Evolutionary conservation across 2,113 vertebrate species (phyloP).

Genomic region (Noctilio leporinus): DNA sequence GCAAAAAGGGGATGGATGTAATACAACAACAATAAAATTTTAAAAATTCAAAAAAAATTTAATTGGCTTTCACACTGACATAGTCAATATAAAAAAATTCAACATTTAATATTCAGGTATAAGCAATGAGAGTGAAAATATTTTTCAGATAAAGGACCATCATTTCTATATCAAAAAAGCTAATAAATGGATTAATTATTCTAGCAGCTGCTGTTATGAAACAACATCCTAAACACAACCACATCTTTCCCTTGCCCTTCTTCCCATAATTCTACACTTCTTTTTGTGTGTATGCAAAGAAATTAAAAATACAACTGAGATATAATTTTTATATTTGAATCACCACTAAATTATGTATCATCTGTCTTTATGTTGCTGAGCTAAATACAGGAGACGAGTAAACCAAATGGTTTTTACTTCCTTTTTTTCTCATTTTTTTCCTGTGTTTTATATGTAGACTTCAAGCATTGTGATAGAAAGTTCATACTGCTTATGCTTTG

Average conservation of each 20-base stretch:
- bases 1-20: too few relatives aligned
- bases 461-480: not conserved
- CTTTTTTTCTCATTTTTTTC: not conserved
- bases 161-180: not conserved
- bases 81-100: not conserved
- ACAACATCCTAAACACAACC: not conserved
- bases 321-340: not conserved
- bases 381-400: not conserved
- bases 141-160: not conserved
- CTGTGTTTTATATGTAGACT: not conserved
- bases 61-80: not conserved
- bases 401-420: not conserved
- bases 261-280: not conserved
- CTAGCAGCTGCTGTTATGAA: not conserved
- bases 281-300: not conserved
- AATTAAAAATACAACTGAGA: not conserved
- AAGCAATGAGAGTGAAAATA: not conserved
- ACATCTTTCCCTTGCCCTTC: fast-evolving
- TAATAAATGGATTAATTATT: not conserved
- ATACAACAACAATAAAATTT: too few relatives aligned
- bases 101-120: not conserved
- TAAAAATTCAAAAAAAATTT: too few relatives aligned
- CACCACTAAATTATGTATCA: not conserved
- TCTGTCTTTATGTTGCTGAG: not conserved
- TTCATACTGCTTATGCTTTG: not conserved